Evolutionary conservation across 2,113 vertebrate species (phyloP).

Genomic region (Octodon degus): DNA sequence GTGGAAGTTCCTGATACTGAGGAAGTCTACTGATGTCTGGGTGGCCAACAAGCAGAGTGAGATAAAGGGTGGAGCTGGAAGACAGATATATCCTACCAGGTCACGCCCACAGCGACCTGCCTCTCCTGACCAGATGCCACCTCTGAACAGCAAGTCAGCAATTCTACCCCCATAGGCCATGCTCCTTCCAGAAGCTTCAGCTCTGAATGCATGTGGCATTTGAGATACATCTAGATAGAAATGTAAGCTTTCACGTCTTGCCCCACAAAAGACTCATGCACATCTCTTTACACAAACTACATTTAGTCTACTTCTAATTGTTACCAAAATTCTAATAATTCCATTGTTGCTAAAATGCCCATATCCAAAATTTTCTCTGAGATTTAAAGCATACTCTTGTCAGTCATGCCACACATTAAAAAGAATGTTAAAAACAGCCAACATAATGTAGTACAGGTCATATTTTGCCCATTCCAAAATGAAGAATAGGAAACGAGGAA

Average conservation of each 20-base stretch:
- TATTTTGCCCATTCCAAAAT: background rate
- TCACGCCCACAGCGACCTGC: background rate
- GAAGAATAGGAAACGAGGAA: background rate
- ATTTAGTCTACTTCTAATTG: background rate
- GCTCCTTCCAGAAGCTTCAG: background rate
- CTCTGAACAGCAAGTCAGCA: background rate
- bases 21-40: background rate
- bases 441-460: background rate
- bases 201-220: background rate
- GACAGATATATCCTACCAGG: background rate
- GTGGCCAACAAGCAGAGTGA: background rate
- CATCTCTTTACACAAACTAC: background rate
- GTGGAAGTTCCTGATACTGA: background rate
- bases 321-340: background rate
- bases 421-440: background rate
- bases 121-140: background rate
- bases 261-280: background rate
- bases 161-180: background rate
- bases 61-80: background rate
- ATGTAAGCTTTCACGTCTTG: background rate
- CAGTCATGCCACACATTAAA: background rate
- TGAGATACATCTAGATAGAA: background rate
- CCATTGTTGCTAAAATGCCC: background rate
- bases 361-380: background rate
- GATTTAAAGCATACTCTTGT: background rate